Evolutionary conservation across 2,888 invertebrate genomes (phyloP).

Genomic region (Acanthosoma haemorrhoidale): DNA sequence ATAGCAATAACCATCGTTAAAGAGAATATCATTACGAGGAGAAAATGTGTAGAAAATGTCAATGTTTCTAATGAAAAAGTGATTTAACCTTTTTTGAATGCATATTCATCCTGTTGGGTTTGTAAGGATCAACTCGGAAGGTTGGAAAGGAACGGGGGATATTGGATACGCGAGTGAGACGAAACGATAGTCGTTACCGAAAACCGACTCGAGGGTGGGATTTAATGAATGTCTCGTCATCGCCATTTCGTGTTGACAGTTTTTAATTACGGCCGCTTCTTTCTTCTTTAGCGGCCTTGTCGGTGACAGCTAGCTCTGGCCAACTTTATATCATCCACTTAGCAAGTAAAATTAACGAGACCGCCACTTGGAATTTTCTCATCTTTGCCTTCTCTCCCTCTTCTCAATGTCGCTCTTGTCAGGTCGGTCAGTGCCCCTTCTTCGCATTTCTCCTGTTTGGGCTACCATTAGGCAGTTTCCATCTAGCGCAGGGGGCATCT

Average conservation of each 20-base stretch:
- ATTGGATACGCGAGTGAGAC: neutral
- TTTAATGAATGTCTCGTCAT: conserved; percentile 6
- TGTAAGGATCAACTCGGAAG: no score
- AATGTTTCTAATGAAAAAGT: no score
- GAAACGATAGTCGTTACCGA: no score
- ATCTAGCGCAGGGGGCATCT: no score
- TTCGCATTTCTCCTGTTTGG: no score
- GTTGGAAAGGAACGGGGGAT: neutral
- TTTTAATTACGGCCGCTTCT: neutral
- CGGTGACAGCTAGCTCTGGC: neutral
- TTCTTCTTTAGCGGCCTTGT: neutral
- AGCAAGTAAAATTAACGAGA: conserved; percentile 8
- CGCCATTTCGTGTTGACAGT: conserved; percentile 8
- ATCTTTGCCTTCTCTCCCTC: neutral
- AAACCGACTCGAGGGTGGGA: no score
- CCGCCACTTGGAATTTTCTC: neutral
- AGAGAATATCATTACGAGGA: no score
- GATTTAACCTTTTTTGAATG: no score
- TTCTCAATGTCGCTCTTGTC: neutral
- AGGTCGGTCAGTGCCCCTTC: neutral
- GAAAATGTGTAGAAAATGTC: no score
- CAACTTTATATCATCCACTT: conserved; percentile 12
- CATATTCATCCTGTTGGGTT: no score
- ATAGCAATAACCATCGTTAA: no score
- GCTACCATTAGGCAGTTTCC: no score